phyloP scores from a whole-genome alignment of 2,113 vertebrate genomes.

The Hiodon alosoides region DNA sequence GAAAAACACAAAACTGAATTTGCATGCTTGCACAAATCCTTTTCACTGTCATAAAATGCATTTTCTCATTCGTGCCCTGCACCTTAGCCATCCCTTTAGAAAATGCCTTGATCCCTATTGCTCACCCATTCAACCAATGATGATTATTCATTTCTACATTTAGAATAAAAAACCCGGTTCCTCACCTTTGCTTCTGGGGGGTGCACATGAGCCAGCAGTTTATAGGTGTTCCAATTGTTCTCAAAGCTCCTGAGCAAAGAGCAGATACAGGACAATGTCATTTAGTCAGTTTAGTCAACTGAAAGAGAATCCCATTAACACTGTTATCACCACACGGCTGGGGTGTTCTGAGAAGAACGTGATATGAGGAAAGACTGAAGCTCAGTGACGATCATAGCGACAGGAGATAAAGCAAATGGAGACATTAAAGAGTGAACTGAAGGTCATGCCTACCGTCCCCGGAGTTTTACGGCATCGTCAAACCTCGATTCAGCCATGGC shows the following conservation, averaged over 20 bases:
- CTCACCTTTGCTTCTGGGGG: slow-evolving; percentile 72
- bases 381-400: too few relatives aligned
- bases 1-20: neutral
- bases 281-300: too few relatives aligned
- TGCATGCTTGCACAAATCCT: neutral
- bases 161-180: slow-evolving; percentile 1
- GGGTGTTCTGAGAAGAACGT: too few relatives aligned
- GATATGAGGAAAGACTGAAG: too few relatives aligned
- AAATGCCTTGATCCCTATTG: too few relatives aligned
- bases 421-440: slow-evolving; percentile 9
- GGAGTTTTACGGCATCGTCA: slow-evolving; percentile 79
- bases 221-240: slow-evolving; percentile 92
- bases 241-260: slow-evolving; percentile 76
- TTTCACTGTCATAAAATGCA: neutral
- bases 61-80: too few relatives aligned
- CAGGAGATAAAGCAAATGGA: too few relatives aligned
- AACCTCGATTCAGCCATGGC: slow-evolving; percentile 82
- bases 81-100: too few relatives aligned
- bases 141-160: neutral
- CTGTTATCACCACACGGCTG: too few relatives aligned
- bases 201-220: slow-evolving; percentile 80
- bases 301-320: too few relatives aligned
- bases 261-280: too few relatives aligned
- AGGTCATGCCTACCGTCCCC: slow-evolving; percentile 73
- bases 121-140: too few relatives aligned